Evolutionary conservation across 2,888 invertebrate species (phyloP), one percentile per base, ranked within the genome.

Genomic region (Mystacides longicornis): DNA sequence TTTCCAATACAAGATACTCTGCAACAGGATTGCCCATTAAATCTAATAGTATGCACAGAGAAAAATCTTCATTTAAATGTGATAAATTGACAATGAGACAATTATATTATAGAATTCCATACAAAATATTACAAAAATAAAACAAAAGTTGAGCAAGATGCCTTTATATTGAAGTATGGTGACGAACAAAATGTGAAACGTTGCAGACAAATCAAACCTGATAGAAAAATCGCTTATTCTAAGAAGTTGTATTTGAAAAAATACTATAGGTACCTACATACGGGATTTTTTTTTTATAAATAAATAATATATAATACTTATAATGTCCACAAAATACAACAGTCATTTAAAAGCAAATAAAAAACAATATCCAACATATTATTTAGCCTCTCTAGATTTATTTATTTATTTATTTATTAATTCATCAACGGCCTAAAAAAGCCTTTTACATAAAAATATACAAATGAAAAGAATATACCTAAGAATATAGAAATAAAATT

Each of bases 111-210:
- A 4, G n/a, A 19, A 5, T 54, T 54, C 49, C 49, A 54, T 42
- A 18, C 14, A 23, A 19, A 21, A 33, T 54, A 49, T 22, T 54
- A 45, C 23, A n/a, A 11, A n/a, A 18, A 2, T n/a, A 18, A 33
- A 23, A 45, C 45, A 16, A 50, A 55, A 50, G 23, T 45, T 18
- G 37, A 50, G 4, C 50, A 55, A 21, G 49, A 54, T 19, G 37
- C 20, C 20, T 54, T 51, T 31, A 27, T 55, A 31, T 16, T 55
- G 5, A 49, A 55, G 33, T 46, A 50, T 51, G 23, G 45, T 51
- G 14, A 11, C 2, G 2, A 14, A 14, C 19, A 19, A 19, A 43
- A 55, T 19, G 16, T 45, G 23, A 51, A 20, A 5, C 42, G 51
- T 7, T 37, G 50, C 18, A 19, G 45, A 31, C n/a, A 43, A 16